A percentile compares a stretch with the other conserved stretches of the same genome.
Conservation (phyloP, 2,888 invertebrate genomes). For the Alcis repandata region DNA sequence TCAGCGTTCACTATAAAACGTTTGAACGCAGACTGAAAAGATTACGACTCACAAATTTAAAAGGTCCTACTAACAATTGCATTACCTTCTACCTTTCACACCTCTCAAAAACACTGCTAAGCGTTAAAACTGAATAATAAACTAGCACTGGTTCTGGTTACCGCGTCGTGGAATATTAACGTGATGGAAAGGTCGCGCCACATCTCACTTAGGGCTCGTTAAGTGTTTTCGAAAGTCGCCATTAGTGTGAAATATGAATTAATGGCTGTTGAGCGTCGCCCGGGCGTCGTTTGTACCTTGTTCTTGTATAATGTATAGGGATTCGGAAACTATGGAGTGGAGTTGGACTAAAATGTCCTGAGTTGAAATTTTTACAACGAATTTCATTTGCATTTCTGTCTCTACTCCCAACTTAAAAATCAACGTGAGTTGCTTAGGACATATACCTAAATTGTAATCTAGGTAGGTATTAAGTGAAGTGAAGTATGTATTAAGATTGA, state of each 20-base stretch:
- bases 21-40: too few relatives aligned
- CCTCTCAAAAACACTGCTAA: conserved; percentile 21
- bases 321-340: conserved; percentile 33
- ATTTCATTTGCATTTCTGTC: too few relatives aligned
- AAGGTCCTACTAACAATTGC: neutral
- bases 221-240: conserved; percentile 81
- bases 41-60: too few relatives aligned
- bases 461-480: too few relatives aligned
- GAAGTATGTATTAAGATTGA: too few relatives aligned
- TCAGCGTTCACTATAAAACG: too few relatives aligned
- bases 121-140: conserved; percentile 25
- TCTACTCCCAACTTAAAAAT: too few relatives aligned
- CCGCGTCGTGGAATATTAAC: conserved; percentile 58
- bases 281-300: conserved; percentile 68
- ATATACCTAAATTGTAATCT: too few relatives aligned
- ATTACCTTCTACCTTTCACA: conserved; percentile 6
- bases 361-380: too few relatives aligned
- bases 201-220: conserved; percentile 75
- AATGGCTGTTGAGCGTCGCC: conserved; percentile 70
- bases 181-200: conserved; percentile 59
- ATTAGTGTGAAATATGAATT: conserved; percentile 84
- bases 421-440: too few relatives aligned
- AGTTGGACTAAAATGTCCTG: neutral
- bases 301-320: conserved; percentile 27
- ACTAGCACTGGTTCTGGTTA: conserved; percentile 18